Percentiles rank a stretch among this genome's conserved stretches.
phyloP scores from a whole-genome alignment of 64 coral and sea anemone species.

The Anthopleura sola region DNA sequence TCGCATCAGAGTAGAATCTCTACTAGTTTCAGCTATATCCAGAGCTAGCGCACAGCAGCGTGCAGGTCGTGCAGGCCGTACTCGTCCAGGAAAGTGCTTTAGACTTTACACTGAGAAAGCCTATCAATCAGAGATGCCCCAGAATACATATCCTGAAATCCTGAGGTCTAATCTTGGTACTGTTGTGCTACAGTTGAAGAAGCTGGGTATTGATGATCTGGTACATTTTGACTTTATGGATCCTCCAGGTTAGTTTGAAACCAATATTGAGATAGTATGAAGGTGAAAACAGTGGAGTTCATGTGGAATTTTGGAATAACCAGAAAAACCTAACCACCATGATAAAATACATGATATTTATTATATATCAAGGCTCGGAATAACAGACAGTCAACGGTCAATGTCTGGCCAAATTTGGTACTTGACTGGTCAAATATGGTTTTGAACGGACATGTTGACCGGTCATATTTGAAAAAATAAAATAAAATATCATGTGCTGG shows the following conservation, averaged over 20 bases:
- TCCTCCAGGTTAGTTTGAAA: constrained; percentile 67
- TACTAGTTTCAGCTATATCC: constrained; percentile 97
- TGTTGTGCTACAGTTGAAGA: constrained; percentile 92
- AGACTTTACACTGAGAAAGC: constrained; percentile 98
- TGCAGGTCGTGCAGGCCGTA: constrained; percentile 95
- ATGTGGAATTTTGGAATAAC: too few species aligned
- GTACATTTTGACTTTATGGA: constrained; percentile 99
- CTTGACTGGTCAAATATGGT: too few species aligned
- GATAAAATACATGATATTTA: too few species aligned
- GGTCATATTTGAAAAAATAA: too few species aligned
- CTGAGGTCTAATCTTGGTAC: constrained; percentile 97
- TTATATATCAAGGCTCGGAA: too few species aligned
- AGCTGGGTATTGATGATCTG: constrained; percentile 96
- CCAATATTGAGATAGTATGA: too few species aligned
- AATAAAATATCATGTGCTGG: too few species aligned
- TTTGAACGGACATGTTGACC: too few species aligned
- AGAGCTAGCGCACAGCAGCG: constrained; percentile 94
- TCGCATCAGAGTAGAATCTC: constrained; percentile 88
- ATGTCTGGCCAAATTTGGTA: too few species aligned
- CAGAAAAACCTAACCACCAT: too few species aligned
- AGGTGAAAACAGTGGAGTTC: too few species aligned
- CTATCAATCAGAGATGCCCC: constrained; percentile 93
- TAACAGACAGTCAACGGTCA: too few species aligned
- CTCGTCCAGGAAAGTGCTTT: constrained; percentile 94
- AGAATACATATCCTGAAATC: constrained; percentile 97